These are phyloP conservation scores for Channa striata DNA, from an alignment of 2,797 vertebrate genomes.

Conservation along the genomic window DNA sequence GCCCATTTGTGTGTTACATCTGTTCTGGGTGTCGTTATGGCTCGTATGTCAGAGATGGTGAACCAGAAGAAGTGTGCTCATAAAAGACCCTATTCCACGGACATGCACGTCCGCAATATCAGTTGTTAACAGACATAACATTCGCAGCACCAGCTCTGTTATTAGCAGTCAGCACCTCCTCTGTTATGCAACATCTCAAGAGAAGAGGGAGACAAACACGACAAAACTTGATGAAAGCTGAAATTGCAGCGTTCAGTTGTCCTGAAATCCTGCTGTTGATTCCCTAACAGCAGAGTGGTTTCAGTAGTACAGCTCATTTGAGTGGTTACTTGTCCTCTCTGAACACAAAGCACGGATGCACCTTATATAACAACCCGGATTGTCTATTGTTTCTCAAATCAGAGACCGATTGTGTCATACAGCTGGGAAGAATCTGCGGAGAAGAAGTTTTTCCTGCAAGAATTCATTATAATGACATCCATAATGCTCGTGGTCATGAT, in stretches of 20 bases:
- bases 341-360: constrained; percentile 77
- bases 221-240: constrained; percentile 71
- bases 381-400: constrained; percentile 74
- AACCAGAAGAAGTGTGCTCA: constrained; percentile 6
- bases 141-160: constrained; percentile 30
- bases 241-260: constrained; percentile 62
- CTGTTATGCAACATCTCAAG: constrained; percentile 68
- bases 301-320: constrained; percentile 59
- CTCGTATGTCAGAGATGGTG: constrained; percentile 12
- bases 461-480: constrained; percentile 43
- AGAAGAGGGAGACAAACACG: constrained; percentile 59
- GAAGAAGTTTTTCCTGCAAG: constrained; percentile 39
- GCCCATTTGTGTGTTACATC: constrained; percentile 8
- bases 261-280: constrained; percentile 64
- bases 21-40: constrained; percentile 9
- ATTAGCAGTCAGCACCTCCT: constrained; percentile 65
- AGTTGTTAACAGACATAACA: constrained; percentile 13
- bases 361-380: constrained; percentile 74
- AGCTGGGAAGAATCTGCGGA: constrained; percentile 49
- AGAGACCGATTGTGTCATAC: constrained; percentile 68
- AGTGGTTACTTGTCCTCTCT: constrained; percentile 68
- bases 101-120: constrained; percentile 1
- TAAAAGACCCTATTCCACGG: constrained; percentile 16
- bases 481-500: constrained; percentile 31
- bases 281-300: constrained; percentile 62